phyloP scores from a whole-genome alignment of 1,140 invertebrate species.

The Leptinotarsa lineolata region DNA sequence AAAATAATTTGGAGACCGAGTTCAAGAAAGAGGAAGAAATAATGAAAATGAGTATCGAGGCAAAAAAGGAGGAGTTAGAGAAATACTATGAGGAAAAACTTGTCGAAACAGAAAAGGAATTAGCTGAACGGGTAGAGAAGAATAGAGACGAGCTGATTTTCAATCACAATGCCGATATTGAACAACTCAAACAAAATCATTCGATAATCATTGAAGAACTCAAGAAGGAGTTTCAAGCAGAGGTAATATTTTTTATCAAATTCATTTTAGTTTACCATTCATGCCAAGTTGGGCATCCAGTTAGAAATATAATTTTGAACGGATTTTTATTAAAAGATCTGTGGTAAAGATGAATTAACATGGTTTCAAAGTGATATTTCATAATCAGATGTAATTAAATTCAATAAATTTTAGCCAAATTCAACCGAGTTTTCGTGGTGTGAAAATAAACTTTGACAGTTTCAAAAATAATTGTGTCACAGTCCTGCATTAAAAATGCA shows the following conservation, averaged over 20 bases:
- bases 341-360: too few relatives aligned
- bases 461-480: too few relatives aligned
- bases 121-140: conserved; percentile 55
- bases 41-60: conserved; percentile 57
- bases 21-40: conserved; percentile 57
- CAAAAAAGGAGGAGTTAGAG: conserved; percentile 57
- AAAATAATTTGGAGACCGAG: conserved; percentile 53
- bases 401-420: too few relatives aligned
- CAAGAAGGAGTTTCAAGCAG: conserved; percentile 64
- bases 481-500: too few relatives aligned
- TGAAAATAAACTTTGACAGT: too few relatives aligned
- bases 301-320: too few relatives aligned
- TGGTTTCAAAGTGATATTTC: too few relatives aligned
- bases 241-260: conserved; percentile 52
- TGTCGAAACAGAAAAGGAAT: conserved; percentile 56
- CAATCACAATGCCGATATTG: conserved; percentile 59
- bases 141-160: conserved; percentile 57
- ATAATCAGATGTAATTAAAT: too few relatives aligned
- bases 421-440: too few relatives aligned
- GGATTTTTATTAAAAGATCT: too few relatives aligned
- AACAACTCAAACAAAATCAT: conserved; percentile 60
- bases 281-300: too few relatives aligned
- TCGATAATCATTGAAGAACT: conserved; percentile 61
- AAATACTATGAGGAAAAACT: conserved; percentile 51
- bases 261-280: not conserved